These are phyloP conservation scores for Macropodus opercularis DNA, from an alignment of 2,797 vertebrate genomes.

Conservation along the genomic window DNA sequence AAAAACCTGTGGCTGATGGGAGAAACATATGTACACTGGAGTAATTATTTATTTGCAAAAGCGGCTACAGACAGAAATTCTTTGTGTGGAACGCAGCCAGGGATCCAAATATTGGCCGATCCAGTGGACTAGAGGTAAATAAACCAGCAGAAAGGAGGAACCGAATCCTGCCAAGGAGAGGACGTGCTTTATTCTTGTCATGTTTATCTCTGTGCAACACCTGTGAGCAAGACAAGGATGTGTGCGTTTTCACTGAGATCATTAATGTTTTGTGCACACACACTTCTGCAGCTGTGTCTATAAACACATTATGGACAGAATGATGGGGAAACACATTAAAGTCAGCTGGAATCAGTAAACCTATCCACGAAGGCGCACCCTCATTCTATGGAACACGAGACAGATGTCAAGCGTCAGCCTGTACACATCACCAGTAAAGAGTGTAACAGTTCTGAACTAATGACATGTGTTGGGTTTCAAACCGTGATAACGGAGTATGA, in stretches of 20 bases:
- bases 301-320: constrained; percentile 8
- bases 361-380: neutral
- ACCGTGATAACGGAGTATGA: too few species aligned
- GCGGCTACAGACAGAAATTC: constrained; percentile 44
- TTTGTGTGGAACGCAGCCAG: constrained; percentile 54
- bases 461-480: too few species aligned
- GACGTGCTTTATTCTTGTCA: constrained; percentile 57
- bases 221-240: constrained; percentile 50
- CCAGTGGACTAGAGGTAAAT: constrained; percentile 55
- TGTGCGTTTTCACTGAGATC: constrained; percentile 50
- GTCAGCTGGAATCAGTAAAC: neutral
- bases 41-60: constrained; percentile 71
- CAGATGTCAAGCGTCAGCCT: neutral
- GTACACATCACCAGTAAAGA: too few species aligned
- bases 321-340: neutral
- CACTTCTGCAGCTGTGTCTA: constrained; percentile 7
- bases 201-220: constrained; percentile 68
- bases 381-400: neutral
- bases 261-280: constrained; percentile 50
- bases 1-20: constrained; percentile 51
- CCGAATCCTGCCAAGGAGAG: constrained; percentile 42
- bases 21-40: constrained; percentile 58
- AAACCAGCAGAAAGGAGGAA: constrained; percentile 41
- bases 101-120: constrained; percentile 50
- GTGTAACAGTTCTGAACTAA: too few species aligned